Evolutionary conservation across 2,797 vertebrate genomes (phyloP).

Genomic region (Picus viridis): DNA sequence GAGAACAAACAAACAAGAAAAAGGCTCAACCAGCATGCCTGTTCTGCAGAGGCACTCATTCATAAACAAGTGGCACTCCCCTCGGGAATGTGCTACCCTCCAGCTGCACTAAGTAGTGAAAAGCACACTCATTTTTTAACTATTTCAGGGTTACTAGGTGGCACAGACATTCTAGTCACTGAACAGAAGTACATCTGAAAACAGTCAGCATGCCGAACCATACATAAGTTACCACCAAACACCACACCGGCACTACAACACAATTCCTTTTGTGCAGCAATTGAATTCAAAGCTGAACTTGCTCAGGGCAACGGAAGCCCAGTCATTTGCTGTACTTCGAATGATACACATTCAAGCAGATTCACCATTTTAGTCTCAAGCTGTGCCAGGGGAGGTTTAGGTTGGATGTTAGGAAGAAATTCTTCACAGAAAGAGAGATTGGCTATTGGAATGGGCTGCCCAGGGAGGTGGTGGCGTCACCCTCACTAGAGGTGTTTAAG

Average conservation of each 20-base stretch:
- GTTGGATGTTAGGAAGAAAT: too few relatives aligned
- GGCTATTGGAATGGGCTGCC: too few relatives aligned
- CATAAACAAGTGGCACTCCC: background rate
- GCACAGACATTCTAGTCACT: background rate
- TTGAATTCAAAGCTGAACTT: background rate
- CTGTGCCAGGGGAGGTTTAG: too few relatives aligned
- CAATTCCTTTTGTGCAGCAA: background rate
- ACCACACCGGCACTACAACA: background rate
- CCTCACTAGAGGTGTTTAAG: too few relatives aligned
- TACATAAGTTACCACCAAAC: background rate
- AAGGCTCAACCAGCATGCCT: background rate
- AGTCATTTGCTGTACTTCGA: fast-evolving
- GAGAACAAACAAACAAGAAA: background rate
- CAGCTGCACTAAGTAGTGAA: background rate
- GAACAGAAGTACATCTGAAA: background rate
- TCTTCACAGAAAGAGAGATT: too few relatives aligned
- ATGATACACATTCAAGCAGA: background rate
- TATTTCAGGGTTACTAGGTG: background rate
- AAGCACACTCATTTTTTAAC: background rate
- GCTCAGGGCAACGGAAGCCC: background rate
- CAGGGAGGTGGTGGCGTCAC: too few relatives aligned
- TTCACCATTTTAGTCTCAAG: background rate
- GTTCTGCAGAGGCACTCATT: background rate
- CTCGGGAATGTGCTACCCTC: background rate
- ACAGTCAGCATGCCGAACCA: background rate